Evolutionary conservation across 2,113 vertebrate species (phyloP).

Genomic region (Empidonax traillii): DNA sequence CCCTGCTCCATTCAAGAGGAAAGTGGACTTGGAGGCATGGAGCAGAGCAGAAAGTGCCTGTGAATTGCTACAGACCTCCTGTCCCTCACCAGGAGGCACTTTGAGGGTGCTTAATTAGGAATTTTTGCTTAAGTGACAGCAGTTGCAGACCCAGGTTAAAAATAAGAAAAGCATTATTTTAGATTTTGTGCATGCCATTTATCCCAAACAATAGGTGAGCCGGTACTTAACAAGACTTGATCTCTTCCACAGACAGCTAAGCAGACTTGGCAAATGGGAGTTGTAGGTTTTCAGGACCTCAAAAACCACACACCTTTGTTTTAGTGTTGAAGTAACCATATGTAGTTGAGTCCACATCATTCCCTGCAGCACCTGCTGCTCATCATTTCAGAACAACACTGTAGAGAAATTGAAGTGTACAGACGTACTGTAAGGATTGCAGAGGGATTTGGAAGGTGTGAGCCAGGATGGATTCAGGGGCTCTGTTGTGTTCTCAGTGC

Average conservation of each 20-base stretch:
- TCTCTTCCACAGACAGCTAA: not conserved
- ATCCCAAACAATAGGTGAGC: not conserved
- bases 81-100: not conserved
- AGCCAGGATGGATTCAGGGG: not conserved
- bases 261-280: not conserved
- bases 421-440: not conserved
- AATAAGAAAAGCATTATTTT: not conserved
- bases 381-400: not conserved
- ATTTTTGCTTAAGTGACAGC: not conserved
- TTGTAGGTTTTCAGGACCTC: not conserved
- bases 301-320: not conserved
- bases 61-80: not conserved
- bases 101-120: not conserved
- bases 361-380: not conserved
- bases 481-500: not conserved
- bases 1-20: not conserved
- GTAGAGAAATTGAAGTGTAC: not conserved
- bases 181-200: not conserved
- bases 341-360: not conserved
- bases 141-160: not conserved
- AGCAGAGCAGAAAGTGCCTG: not conserved
- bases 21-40: not conserved
- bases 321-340: not conserved
- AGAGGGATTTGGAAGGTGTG: not conserved
- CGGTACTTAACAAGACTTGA: not conserved